These are phyloP conservation scores for Autographa pulchrina DNA, from an alignment of 2,888 invertebrate genomes.

Conservation along the genomic window DNA sequence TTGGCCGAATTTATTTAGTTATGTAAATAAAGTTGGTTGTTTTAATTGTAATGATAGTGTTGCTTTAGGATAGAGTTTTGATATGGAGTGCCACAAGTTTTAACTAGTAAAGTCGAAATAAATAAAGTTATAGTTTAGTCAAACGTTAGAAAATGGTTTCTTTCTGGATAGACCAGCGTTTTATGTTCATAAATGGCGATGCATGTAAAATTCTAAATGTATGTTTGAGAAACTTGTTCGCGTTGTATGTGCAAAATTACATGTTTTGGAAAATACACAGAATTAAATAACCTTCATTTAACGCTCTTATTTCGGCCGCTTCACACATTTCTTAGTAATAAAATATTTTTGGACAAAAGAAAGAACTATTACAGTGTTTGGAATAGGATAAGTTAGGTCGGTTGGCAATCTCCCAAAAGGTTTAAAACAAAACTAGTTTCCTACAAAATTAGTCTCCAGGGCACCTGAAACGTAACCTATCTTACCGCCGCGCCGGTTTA, in stretches of 20 bases:
- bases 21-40: conserved; percentile 5
- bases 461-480: conserved; percentile 18
- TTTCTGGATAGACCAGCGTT: too few relatives aligned
- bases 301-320: too few relatives aligned
- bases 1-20: conserved; percentile 21
- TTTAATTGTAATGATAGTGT: conserved; percentile 12
- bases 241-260: too few relatives aligned
- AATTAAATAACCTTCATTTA: too few relatives aligned
- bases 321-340: neutral
- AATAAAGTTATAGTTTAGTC: neutral
- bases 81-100: neutral
- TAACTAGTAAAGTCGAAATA: neutral
- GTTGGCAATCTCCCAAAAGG: conserved; percentile 35
- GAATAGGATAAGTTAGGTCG: conserved; percentile 43
- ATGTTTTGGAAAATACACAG: too few relatives aligned
- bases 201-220: too few relatives aligned
- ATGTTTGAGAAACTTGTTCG: too few relatives aligned
- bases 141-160: neutral
- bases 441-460: conserved; percentile 27
- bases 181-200: too few relatives aligned
- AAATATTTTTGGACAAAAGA: conserved; percentile 12
- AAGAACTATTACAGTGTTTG: conserved; percentile 26
- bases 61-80: conserved; percentile 2
- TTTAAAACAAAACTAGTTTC: conserved; percentile 38
- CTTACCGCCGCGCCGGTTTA: conserved; percentile 9